A percentile compares a stretch with the other conserved stretches of the same genome.
Conservation (phyloP, 2,113 vertebrate genomes). For the Larimichthys polyactis region DNA sequence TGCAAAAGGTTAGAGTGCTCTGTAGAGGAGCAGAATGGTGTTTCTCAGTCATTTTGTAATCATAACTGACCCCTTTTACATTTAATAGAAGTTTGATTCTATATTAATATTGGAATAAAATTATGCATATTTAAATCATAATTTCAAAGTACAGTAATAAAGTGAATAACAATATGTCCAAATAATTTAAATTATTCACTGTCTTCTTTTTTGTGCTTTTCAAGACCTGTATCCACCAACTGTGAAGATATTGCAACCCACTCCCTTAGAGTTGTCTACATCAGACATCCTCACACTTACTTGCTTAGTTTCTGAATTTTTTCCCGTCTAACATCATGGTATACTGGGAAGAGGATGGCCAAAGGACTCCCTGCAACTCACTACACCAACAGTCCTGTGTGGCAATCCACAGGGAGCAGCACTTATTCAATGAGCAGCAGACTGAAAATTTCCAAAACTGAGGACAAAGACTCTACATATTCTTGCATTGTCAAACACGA, state of each 20-base stretch:
- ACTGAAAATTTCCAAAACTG: slow-evolving; percentile 51
- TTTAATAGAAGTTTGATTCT: no score
- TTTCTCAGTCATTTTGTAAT: no score
- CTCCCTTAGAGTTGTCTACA: slow-evolving; percentile 43
- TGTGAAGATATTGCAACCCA: slow-evolving; percentile 66
- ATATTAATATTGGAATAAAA: no score
- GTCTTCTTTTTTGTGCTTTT: slow-evolving; percentile 11
- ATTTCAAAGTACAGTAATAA: no score
- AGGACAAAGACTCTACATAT: slow-evolving; percentile 47
- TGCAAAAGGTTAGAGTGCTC: no score
- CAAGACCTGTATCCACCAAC: slow-evolving; percentile 56
- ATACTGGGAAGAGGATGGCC: slow-evolving; percentile 71
- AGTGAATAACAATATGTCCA: no score
- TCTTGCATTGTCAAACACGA: slow-evolving; percentile 79
- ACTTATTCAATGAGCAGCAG: slow-evolving; percentile 75
- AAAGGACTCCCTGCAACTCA: slow-evolving; percentile 26
- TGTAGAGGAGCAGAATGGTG: no score
- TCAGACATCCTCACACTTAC: slow-evolving; percentile 41
- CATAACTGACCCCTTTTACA: no score
- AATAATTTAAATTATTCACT: not conserved
- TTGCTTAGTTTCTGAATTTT: slow-evolving; percentile 75
- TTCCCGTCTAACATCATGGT: slow-evolving; percentile 71
- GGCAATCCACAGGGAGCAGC: slow-evolving; percentile 29
- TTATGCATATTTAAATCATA: no score
- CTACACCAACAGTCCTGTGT: slow-evolving; percentile 65